Base-by-base conservation (phyloP, 2,113 vertebrate genomes). In the Melierax canorus region DNA sequence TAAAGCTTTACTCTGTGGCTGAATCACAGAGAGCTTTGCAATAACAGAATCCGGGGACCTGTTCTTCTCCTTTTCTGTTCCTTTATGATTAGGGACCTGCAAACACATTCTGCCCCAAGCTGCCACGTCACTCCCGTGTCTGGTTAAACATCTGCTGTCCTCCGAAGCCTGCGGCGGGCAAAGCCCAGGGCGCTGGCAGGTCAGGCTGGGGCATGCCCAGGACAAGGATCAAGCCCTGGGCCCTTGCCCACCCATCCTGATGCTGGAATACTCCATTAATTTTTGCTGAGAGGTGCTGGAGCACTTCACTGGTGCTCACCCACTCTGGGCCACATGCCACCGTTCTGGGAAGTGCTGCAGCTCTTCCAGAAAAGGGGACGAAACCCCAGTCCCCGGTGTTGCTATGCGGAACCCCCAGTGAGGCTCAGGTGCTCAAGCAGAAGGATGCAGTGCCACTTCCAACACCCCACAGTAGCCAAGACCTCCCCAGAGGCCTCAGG, bases 301-400 rank as follows among this genome's bases (percentile, higher is more conserved):
- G 15, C 7, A 5, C 68, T 63, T 68, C 80, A 45, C 5, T 80
- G 20, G 12, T 6, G 7, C 27, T 66, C 14, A 75, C 6, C 7
- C 0, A 0, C 51, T 32, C 43, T 64, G 20, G 58, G 43, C 41
- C 29, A 30, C 0, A 0, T n/a, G 12, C 39, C 10, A 12, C 27
- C 4, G 4, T 56, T 43, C 48, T 68, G 43, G 46, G 48, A 76
- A 86, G 58, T 30, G 41, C 53, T 55, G 36, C 48, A 30, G 24
- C 34, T 64, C 10, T 63, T 90, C 66, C 56, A 90, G 26, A 34
- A 68, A 72, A 75, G 8, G 26, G 5, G 9, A 60, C 7, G 6
- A 76, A 79, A 48, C 9, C 15, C 27, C 0, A 0, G 1, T 41
- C 11, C 15, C n/a, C 32, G 30, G 15, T 7, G 4, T 17, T 72